Evolutionary conservation across 2,888 invertebrate genomes (phyloP), one percentile per base, ranked within the genome.

Genomic region (Lasioglossum marginatum): DNA sequence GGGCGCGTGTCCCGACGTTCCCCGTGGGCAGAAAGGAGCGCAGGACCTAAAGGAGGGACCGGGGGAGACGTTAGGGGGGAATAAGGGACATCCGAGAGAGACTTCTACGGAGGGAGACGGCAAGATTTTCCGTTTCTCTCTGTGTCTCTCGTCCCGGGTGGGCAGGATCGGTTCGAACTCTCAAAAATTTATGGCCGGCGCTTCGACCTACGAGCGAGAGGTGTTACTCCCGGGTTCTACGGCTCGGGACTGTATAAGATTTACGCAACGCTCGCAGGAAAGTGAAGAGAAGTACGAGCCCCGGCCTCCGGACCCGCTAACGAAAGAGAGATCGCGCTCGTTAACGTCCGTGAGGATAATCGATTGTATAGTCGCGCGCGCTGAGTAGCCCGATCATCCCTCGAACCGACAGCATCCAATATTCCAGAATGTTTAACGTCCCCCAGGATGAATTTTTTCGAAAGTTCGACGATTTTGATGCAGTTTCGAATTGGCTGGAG

Each of bases 131-230:
- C 10, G 2, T 52, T n/a, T 52, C 52, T 52, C 52, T 52, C 52
- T n/a, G 52, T 52, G 52, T 52, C 68, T 40, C 91, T 90, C 92
- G 88, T 90, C 90, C 93, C 92, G 92, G 93, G 93, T 93, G 93
- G 93, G 93, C 93, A 90, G 90, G 88, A 87, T 90, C 92, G 88
- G 89, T 91, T 92, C 91, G 91, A 91, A 88, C 90, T 91, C 91
- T 90, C 90, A 91, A 91, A 93, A 92, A 94, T 94, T 94, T 94
- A 94, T 94, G 93, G 93, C 92, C 93, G 94, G 94, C 94, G 94
- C 94, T 93, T 93, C 93, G 92, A 88, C 88, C 91, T 89, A 89
- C 91, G 92, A 89, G 91, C 90, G 81, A 91, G 86, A 88, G 88
- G 88, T 88, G 89, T 89, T 91, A 89, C 92, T 90, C 91, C 89